These are phyloP conservation scores for Drosophila eohydei DNA, from an alignment of 2,888 invertebrate species.

Conservation along the genomic window DNA sequence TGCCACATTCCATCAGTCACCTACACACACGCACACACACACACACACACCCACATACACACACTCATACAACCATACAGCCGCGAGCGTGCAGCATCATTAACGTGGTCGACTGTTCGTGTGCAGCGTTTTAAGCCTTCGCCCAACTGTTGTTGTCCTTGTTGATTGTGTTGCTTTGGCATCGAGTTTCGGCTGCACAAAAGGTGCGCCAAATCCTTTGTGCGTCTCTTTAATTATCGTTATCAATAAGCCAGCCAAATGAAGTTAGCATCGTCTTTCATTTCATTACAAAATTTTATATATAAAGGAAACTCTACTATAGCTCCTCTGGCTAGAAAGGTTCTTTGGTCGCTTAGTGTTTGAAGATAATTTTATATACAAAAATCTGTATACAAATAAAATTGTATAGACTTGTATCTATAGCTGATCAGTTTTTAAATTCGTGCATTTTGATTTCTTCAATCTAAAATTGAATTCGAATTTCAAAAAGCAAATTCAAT, in stretches of 20 bases:
- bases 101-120: slow-evolving; percentile 51
- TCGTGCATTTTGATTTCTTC: no score
- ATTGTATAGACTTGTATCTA: no score
- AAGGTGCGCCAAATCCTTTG: neutral
- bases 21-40: neutral
- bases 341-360: no score
- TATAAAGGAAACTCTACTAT: no score
- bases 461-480: no score
- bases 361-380: no score
- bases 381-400: no score
- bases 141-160: slow-evolving; percentile 38
- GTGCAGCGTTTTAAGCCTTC: slow-evolving; percentile 21
- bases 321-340: no score
- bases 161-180: slow-evolving; percentile 58
- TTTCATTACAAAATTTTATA: neutral
- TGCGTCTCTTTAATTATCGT: slow-evolving; percentile 8
- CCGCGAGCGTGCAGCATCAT: slow-evolving; percentile 58
- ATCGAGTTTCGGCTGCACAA: neutral
- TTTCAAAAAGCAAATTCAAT: no score
- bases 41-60: slow-evolving; percentile 10
- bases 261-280: neutral
- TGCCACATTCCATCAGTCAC: slow-evolving; percentile 30
- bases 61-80: neutral
- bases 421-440: no score
- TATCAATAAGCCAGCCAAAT: neutral